Conservation (phyloP, 92 coral and sea anemone species). For the Galaxea fascicularis region DNA sequence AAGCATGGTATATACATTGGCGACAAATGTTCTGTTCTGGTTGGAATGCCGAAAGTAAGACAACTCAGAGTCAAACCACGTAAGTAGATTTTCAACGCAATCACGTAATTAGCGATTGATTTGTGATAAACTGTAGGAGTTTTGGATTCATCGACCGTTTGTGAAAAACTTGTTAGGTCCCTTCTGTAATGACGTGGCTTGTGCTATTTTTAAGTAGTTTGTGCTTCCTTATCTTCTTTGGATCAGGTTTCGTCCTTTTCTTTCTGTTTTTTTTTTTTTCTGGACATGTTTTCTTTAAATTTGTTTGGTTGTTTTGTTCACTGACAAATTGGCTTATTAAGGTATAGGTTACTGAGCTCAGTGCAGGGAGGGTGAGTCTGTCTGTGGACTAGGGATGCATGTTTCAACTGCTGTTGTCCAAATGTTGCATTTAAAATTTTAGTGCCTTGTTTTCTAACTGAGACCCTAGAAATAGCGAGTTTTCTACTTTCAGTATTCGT, state of each 20-base stretch:
- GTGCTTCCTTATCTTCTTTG: background rate
- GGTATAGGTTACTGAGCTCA: background rate
- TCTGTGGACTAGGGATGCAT: too few relatives aligned
- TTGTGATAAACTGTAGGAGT: background rate
- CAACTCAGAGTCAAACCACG: slow-evolving; percentile 76
- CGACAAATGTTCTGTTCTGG: slow-evolving; percentile 66
- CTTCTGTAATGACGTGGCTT: too few relatives aligned
- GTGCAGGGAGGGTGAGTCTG: background rate
- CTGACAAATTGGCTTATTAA: background rate
- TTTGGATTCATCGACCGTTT: background rate
- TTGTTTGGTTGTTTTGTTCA: background rate
- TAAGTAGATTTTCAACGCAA: background rate
- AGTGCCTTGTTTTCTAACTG: background rate
- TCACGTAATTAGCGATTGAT: too few relatives aligned
- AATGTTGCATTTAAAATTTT: background rate
- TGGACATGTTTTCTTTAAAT: background rate
- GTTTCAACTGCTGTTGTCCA: background rate
- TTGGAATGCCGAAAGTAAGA: slow-evolving; percentile 84
- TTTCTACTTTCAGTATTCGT: background rate
- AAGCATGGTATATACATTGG: slow-evolving; percentile 58
- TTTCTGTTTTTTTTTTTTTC: too few relatives aligned
- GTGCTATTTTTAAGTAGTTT: background rate
- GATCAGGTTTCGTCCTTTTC: background rate
- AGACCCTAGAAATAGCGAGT: too few relatives aligned
- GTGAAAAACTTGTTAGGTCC: too few relatives aligned